Evolutionary conservation across 2,888 invertebrate genomes (phyloP).

Genomic region (Mechanitis messenoides): DNA sequence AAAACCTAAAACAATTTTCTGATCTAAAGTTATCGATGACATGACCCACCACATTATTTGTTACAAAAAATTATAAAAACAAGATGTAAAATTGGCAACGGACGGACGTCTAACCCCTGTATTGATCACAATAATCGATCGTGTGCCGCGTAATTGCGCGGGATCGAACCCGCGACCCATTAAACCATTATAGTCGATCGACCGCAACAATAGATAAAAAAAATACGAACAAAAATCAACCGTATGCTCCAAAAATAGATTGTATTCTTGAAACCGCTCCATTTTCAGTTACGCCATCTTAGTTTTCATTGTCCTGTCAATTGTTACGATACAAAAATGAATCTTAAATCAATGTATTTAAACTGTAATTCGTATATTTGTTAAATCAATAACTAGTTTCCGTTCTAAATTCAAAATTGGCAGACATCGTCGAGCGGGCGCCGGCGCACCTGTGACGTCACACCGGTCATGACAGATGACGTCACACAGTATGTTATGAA

Average conservation of each 20-base stretch:
- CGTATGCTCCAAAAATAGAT: conserved; percentile 17
- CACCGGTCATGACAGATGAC: conserved; percentile 38
- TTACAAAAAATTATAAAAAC: conserved; percentile 60
- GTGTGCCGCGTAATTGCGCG: conserved; percentile 75
- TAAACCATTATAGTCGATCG: conserved; percentile 73
- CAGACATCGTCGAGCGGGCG: conserved; percentile 52
- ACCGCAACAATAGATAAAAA: conserved; percentile 61
- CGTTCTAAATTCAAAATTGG: conserved; percentile 56
- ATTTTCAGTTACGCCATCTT: conserved; percentile 13
- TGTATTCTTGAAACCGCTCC: conserved; percentile 6
- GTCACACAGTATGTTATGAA: conserved; percentile 9
- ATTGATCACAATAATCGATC: conserved; percentile 77
- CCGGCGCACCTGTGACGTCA: conserved; percentile 59
- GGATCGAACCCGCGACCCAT: conserved; percentile 72
- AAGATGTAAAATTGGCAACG: conserved; percentile 72
- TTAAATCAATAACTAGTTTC: conserved; percentile 23
- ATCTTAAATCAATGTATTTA: conserved; percentile 1
- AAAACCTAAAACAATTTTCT: conserved; percentile 27
- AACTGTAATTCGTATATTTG: conserved; percentile 15
- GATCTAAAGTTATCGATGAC: conserved; percentile 51
- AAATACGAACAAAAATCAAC: conserved; percentile 24
- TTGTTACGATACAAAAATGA: conserved; percentile 7
- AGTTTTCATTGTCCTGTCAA: background rate
- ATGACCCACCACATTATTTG: conserved; percentile 54
- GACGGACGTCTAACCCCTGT: conserved; percentile 71